Evolutionary conservation across 2,888 invertebrate genomes (phyloP).

Genomic region (Deladenus siricidicola): DNA sequence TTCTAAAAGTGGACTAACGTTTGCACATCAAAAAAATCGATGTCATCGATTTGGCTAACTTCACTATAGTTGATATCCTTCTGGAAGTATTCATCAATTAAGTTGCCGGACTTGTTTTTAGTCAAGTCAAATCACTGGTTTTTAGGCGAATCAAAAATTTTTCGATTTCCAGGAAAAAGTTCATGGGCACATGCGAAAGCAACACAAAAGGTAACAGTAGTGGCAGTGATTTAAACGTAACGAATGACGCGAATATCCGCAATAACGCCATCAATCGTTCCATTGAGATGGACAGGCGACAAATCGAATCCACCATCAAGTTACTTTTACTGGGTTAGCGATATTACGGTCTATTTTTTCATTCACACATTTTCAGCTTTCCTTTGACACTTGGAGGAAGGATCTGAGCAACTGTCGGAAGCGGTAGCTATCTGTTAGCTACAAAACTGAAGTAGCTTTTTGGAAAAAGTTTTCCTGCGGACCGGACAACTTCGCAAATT

Average conservation of each 20-base stretch:
- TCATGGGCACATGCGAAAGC: constrained; percentile 10
- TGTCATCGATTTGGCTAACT: too few relatives aligned
- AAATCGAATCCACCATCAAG: constrained; percentile 42
- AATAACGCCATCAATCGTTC: constrained; percentile 34
- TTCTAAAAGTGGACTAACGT: too few relatives aligned
- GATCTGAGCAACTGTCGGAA: not conserved
- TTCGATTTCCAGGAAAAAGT: not conserved
- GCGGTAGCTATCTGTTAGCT: not conserved
- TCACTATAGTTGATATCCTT: too few relatives aligned
- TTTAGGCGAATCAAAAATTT: too few relatives aligned
- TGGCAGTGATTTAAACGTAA: not conserved
- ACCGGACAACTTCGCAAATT: too few relatives aligned
- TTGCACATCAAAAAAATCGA: too few relatives aligned
- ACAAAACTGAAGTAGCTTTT: not conserved
- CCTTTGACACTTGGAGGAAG: not conserved
- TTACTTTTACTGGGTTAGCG: constrained; percentile 38
- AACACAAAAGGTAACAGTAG: not conserved
- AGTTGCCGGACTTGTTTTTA: not conserved
- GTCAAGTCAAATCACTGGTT: not conserved
- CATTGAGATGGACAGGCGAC: constrained; percentile 35
- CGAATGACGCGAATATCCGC: not conserved
- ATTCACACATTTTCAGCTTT: not conserved
- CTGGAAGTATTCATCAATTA: too few relatives aligned
- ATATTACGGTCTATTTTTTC: too few relatives aligned
- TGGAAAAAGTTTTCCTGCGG: not conserved